Conservation (phyloP, 2,797 vertebrate genomes). For the Potorous gilbertii region DNA sequence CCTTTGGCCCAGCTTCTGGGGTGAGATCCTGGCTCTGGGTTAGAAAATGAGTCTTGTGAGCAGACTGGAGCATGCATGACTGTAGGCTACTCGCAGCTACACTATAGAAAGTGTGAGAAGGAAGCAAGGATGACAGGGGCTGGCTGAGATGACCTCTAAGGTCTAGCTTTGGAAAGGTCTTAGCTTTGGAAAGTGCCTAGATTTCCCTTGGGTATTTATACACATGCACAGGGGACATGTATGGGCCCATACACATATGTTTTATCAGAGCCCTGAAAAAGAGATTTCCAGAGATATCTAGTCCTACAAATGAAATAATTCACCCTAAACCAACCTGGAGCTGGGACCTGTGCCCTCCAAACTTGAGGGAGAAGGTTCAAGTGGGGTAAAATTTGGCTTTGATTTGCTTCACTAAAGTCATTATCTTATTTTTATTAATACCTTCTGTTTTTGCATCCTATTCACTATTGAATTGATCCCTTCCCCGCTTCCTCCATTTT, state of each 20-base stretch:
- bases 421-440: not conserved
- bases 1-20: conserved; percentile 41
- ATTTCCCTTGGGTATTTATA: not conserved
- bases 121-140: not conserved
- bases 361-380: not conserved
- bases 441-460: not conserved
- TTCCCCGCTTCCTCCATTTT: not conserved
- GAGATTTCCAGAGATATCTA: not conserved
- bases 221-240: not conserved
- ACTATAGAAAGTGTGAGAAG: not conserved
- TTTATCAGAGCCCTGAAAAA: not conserved
- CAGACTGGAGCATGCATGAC: not conserved
- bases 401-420: not conserved
- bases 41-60: not conserved
- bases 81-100: not conserved
- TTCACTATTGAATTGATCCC: not conserved
- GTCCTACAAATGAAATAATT: not conserved
- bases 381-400: not conserved
- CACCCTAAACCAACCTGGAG: not conserved
- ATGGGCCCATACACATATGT: not conserved
- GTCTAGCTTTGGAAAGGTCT: not conserved
- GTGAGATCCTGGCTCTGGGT: conserved; percentile 10
- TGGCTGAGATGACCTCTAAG: not conserved
- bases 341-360: not conserved
- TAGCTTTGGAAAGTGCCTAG: not conserved